Conservation (phyloP, 2,888 invertebrate genomes). For the Ennomos erosarius region DNA sequence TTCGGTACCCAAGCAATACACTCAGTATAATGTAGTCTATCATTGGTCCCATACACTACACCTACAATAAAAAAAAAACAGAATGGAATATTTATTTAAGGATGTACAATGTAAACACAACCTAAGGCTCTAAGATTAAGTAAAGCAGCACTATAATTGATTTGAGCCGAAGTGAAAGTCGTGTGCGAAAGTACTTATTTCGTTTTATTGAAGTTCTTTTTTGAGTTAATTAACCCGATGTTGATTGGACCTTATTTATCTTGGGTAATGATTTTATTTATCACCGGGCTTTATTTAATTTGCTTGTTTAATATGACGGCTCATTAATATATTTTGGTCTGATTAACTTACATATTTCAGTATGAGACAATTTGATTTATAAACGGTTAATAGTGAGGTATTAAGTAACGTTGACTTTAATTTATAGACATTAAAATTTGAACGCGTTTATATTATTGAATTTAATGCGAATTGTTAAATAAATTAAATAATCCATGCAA, state of each 20-base stretch:
- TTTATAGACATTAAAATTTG: too few relatives aligned
- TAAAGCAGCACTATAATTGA: conserved; percentile 49
- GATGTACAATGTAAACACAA: conserved; percentile 16
- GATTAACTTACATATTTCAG: conserved; percentile 1
- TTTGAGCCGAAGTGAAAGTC: conserved; percentile 52
- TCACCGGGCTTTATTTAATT: conserved; percentile 31
- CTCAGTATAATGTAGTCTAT: too few relatives aligned
- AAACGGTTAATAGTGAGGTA: background rate
- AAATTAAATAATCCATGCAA: too few relatives aligned
- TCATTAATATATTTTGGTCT: conserved; percentile 20
- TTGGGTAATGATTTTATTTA: conserved; percentile 32
- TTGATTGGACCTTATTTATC: conserved; percentile 39
- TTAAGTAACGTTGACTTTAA: background rate
- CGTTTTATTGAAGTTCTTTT: conserved; percentile 40
- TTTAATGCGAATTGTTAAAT: too few relatives aligned
- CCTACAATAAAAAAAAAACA: too few relatives aligned
- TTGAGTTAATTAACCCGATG: conserved; percentile 41
- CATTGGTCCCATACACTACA: too few relatives aligned
- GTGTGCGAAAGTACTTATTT: conserved; percentile 47
- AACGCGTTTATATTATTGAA: too few relatives aligned
- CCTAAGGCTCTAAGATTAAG: conserved; percentile 49
- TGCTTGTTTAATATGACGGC: conserved; percentile 14
- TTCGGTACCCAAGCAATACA: too few relatives aligned
- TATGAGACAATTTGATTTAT: conserved; percentile 2
- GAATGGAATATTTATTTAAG: too few relatives aligned